Conservation (phyloP, 2,113 vertebrate species). For the Pelmatolapia mariae region DNA sequence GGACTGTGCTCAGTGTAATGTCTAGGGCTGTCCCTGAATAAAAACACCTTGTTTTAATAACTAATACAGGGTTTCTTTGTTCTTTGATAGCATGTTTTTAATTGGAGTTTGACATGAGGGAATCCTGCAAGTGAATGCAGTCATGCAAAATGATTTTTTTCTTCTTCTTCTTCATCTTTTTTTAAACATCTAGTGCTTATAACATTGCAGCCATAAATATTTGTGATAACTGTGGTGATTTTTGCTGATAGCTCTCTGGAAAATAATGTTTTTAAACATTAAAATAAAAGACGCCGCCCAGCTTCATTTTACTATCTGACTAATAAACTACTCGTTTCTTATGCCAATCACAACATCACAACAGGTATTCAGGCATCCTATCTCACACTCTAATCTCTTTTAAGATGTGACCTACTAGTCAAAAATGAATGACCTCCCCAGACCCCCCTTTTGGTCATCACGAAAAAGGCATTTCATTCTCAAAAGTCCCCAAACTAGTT, state of each 20-base stretch:
- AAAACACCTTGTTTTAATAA: background rate
- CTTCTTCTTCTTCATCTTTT: background rate
- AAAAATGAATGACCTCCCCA: background rate
- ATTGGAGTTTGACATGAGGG: background rate
- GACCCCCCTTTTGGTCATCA: background rate
- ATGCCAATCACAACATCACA: conserved; percentile 44
- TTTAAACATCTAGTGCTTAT: background rate
- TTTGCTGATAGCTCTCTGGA: background rate
- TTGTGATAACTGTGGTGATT: conserved; percentile 15
- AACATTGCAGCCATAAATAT: conserved; percentile 15
- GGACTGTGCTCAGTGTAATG: conserved; percentile 26
- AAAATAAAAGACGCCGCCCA: background rate
- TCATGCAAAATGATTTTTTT: conserved; percentile 42
- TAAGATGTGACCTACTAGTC: conserved; percentile 7
- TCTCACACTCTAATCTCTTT: conserved; percentile 4
- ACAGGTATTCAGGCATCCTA: conserved; percentile 32
- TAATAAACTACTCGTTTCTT: conserved; percentile 26
- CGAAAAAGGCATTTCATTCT: conserved; percentile 4
- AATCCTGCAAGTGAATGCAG: conserved; percentile 12
- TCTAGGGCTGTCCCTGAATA: conserved; percentile 3
- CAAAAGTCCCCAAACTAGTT: conserved; percentile 19
- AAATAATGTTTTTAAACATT: background rate
- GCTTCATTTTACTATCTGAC: conserved; percentile 17
- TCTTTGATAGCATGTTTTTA: conserved; percentile 14
- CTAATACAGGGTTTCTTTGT: background rate